Evolutionary conservation across 2,888 invertebrate species (phyloP), one percentile per base, ranked within the genome.

Genomic region (Galeopsomyia nigrocyanea): DNA sequence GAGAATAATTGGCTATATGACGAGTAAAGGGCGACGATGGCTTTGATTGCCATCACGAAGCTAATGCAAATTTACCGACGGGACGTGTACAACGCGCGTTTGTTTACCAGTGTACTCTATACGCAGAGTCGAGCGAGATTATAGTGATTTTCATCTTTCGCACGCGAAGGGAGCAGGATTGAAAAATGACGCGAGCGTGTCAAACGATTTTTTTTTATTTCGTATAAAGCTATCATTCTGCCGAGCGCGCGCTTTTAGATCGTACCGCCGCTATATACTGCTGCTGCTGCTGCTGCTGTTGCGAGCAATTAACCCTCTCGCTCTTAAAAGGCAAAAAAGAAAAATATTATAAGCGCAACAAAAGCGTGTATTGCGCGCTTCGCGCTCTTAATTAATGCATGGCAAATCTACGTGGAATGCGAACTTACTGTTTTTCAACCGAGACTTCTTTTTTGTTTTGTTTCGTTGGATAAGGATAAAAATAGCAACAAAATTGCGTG

Each of bases 271-370:
- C n/a, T n/a, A n/a, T n/a, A n/a, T n/a, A n/a, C n/a, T n/a, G n/a
- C n/a, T n/a, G n/a, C n/a, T n/a, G n/a, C n/a, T n/a, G n/a, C n/a
- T n/a, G n/a, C n/a, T n/a, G n/a, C n/a, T 26, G 26, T 5, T 26
- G 49, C 61, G 26, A 31, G 69, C 69, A 69, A 69, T 69, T 69
- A 69, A 69, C 69, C 51, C 51, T 63, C 57, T 46, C 63, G 51
- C 51, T 63, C 50, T 49, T 46, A 46, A 58, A 26, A 64, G 63
- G 50, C 56, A 17, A 46, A 57, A 57, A 55, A 7, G 7, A 10
- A 39, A 39, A 39, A 7, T 1, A 39, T n/a, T n/a, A n/a, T n/a
- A n/a, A n/a, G n/a, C 46, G 49, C 47, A 51, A 39, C 46, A 68
- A 68, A 68, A 68, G 68, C 60, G 51, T n/a, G 31, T 3, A 7